Evolutionary conservation across 1,140 invertebrate species (phyloP), one percentile per base, ranked within the genome.

Genomic region (Tachypleus tridentatus): DNA sequence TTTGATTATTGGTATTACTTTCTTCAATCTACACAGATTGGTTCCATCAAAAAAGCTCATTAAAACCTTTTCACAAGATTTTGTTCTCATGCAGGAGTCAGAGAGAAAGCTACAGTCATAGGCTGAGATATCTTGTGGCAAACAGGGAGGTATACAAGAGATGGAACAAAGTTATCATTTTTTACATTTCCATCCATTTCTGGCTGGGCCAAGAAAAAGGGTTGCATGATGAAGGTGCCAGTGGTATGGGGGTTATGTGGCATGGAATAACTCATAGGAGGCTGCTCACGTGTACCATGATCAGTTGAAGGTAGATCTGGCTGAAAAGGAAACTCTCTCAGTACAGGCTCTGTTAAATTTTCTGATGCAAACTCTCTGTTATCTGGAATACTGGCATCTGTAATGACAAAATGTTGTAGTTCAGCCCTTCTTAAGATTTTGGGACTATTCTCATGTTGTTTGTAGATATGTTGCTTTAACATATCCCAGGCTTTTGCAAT

Each of bases 141-240:
- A 64, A 96, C 92, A 57, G 93, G 93, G 74, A 96, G 82, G 78
- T 93, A 93, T 73, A 96, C 89, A 64, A 96, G 80, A 63, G 92
- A 90, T 49, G 93, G 90, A 64, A 92, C 84, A 77, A 95, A 77
- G 0, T 64, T 70, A 11, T 60, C 64, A 54, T 70, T 71, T 49
- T 64, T 62, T 53, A 59, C 57, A 61, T 57, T 57, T 67, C 71
- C 61, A 48, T 71, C 67, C 9, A 57, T 62, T 48, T 65, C 63
- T 49, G 72, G 74, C 74, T 88, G 86, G 72, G 88, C 86, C 72
- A 93, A 78, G 65, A 89, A 80, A 77, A 93, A 93, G 49, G 89
- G 86, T 76, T 93, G 90, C 89, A 93, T 92, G 68, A 87, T 82
- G 67, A 81, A 81, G 58, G 74, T 71, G 49, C 74, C 75, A n/a